Evolutionary conservation across 1,140 invertebrate species (phyloP), one percentile per base, ranked within the genome.

Genomic region (Megalonaias nervosa): DNA sequence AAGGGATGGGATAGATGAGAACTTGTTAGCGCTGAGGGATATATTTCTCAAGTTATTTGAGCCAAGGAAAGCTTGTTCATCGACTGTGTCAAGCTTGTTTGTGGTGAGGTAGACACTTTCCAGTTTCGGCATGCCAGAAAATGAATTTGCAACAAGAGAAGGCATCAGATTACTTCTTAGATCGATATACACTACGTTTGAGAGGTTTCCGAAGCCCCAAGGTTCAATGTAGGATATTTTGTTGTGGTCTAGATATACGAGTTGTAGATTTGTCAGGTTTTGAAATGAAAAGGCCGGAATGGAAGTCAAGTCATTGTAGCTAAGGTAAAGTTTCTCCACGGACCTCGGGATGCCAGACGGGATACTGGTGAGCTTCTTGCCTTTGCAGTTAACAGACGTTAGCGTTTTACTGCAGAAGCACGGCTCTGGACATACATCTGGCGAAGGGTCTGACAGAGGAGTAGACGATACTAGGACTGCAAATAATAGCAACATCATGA

Each of bases 401-500:
- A 81, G 71, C 2, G 58, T 64, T 62, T 84, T 84, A 66, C 75
- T 84, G 67, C 85, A 87, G 66, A 80, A 80, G 70, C 85, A 87
- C 13, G 57, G 19, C 2, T 48, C 38, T 48, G 38, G 38, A 48
- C 38, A 48, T 48, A 48, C 4, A 4, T 5, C 38, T 9, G 11
- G 38, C 4, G 38, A 48, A 48, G 38, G 0, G 38, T 48, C 38
- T 48, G 38, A 48, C 38, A 48, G 38, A 48, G 6, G 38, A 48
- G 38, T 48, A 6, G 38, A 48, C 6, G 38, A 48, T 48, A 0
- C 38, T 48, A 11, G 9, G 38, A 48, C 38, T 9, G 4, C 0
- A 48, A 48, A 48, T 48, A 48, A 48, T 1, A 48, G 0, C 38
- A 48, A 48, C 4, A 48, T 48, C 5, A 48, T 48, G 38, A 48